phyloP scores from a whole-genome alignment of 30 jellyfish, hydroid and myxozoan genomes.

The Turritopsis rubra region DNA sequence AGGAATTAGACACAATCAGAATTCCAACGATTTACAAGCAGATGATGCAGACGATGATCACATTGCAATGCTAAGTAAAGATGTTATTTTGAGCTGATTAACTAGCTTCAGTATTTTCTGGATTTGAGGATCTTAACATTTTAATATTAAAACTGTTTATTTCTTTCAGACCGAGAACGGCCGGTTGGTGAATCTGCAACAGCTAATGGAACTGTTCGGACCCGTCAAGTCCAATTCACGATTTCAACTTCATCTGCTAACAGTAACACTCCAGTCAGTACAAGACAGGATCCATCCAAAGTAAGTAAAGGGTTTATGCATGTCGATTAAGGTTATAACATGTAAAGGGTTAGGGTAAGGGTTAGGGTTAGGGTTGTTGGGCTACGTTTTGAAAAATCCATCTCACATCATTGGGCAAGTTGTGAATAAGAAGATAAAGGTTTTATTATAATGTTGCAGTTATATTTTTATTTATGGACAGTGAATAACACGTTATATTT shows the following conservation, averaged over 20 bases:
- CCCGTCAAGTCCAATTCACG: slow-evolving; percentile 31
- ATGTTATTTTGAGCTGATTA: background rate
- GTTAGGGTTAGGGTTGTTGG: too few species aligned
- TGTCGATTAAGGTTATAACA: background rate
- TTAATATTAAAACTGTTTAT: too few species aligned
- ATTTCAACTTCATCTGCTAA: background rate
- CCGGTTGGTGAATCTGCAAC: slow-evolving; percentile 86
- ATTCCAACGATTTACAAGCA: background rate
- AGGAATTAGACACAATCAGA: background rate
- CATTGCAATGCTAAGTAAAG: background rate
- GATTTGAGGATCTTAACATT: too few species aligned
- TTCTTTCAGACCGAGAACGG: slow-evolving; percentile 71
- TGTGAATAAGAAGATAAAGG: too few species aligned
- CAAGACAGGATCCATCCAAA: background rate
- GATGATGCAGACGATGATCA: background rate
- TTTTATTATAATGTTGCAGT: too few species aligned
- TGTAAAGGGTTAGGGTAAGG: too few species aligned
- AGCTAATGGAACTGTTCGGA: background rate
- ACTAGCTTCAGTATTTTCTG: background rate
- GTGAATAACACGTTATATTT: too few species aligned
- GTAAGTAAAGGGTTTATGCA: background rate
- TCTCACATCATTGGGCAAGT: too few species aligned
- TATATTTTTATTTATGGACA: too few species aligned
- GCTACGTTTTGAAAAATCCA: too few species aligned
- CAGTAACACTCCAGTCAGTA: background rate